Evolutionary conservation across 1,140 invertebrate species (phyloP), one percentile per base, ranked within the genome.

Genomic region (Bombus soroeensis): DNA sequence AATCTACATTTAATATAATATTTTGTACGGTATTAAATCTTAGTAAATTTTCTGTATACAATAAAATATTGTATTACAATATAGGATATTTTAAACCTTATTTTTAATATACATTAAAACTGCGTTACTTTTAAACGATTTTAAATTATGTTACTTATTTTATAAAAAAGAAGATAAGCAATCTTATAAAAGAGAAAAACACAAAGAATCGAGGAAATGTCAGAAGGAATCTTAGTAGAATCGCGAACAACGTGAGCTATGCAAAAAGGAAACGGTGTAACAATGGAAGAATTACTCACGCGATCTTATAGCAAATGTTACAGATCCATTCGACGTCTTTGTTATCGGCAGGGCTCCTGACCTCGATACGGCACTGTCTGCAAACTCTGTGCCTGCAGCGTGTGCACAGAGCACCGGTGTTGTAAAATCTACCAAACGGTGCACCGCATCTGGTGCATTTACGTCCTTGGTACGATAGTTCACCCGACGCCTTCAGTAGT

Each of bases 391-490:
- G 95, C 87, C 96, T 96, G 94, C 97, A 98, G 13, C 96, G 95
- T 74, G 96, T 95, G 93, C 97, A 98, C 71, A 96, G 93, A 22
- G 97, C 97, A 9, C 97, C 97, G 59, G 97, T 96, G 94, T 98
- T 98, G 89, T 97, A 96, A 89, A 98, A 97, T 86, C 97, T 95
- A 68, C 97, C 97, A 87, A 98, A 95, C 91, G 97, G 96, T 59
- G 96, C 95, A 76, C 96, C 95, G 93, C 97, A 98, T 93, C 97
- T 95, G 25, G 96, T 96, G 93, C 97, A 98, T 89, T 96, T 96
- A 83, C 96, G 95, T 92, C 96, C 96, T 84, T 95, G 95, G 91
- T 94, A 93, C 66, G 94, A 93, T 90, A 92, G 94, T 88, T 94
- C 94, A 81, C 87, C 89, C 32, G 93, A 93, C 77, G 93, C 92